Evolutionary conservation across 30 jellyfish, hydroid and myxozoan species (phyloP), one percentile per base, ranked within the genome.

Genomic region (Aurelia sp.): DNA sequence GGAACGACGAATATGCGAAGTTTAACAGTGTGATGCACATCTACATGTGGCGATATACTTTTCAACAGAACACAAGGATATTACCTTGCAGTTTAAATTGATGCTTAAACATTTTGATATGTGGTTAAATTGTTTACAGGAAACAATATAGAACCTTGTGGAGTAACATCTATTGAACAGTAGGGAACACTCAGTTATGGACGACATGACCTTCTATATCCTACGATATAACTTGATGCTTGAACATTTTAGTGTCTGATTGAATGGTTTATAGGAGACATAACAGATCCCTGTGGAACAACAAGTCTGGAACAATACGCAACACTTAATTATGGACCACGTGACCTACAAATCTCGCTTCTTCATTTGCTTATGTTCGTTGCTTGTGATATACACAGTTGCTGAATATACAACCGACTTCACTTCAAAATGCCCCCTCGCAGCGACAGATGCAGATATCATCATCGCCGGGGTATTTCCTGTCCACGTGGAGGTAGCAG

Each of bases 401-500:
- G 58, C 72, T 10, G 86, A 69, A 5, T 82, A 68, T 51, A 59
- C 57, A 18, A 61, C 72, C n/a, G 22, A 3, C 38, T 33, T 75
- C 21, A 22, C 64, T 66, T n/a, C 76, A 41, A 75, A 75, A 63
- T 85, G 94, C 62, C 94, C 94, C 33, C 53, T 85, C 16, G 58
- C 30, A 33, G 97, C 61, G 51, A 79, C 80, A 60, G 59, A 79
- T 63, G 88, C 88, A 0, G 97, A 88, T 65, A 30, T 78, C 21
- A 78, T 88, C 8, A 44, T 88, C 60, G 97, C 80, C 13, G 97
- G 97, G 8, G 58, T 88, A n/a, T 78, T 88, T 57, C 97, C 97
- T 4, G 88, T 78, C 5, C 97, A 88, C 74, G 94, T 85, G 1
- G 88, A 63, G 15, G 88, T 74, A 16, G 79, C 88, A 27, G 63